Evolutionary conservation across 2,888 invertebrate genomes (phyloP), one percentile per base, ranked within the genome.

Genomic region (Aradus depressus): DNA sequence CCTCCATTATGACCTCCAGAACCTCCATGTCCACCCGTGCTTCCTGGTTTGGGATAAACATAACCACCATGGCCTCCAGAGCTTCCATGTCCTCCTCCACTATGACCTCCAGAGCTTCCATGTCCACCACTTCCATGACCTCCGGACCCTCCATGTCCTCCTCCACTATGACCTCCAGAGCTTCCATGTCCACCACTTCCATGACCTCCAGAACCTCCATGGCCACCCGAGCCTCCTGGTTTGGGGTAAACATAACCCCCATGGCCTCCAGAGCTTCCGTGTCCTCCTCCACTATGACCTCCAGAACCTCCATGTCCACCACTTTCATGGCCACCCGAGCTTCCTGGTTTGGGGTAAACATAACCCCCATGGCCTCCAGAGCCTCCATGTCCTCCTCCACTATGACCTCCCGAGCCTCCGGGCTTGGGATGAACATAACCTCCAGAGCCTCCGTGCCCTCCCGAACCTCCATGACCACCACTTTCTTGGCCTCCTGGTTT

Each of bases 131-230:
- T 19, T 18, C 23, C 21, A 34, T 4, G 41, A 41, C 4, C 22
- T 31, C 49, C 42, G 8, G n/a, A n/a, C n/a, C n/a, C n/a, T n/a
- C n/a, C 28, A 28, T 28, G 28, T 28, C 28, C 28, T 28, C 10
- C 28, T 28, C 8, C 4, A 38, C 8, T 12, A 23, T 45, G 45
- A 22, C 45, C 32, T 19, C 32, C 23, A n/a, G n/a, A n/a, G n/a
- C n/a, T n/a, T 22, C 16, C 25, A 2, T 32, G n/a, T 28, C 51
- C 51, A 31, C 8, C 14, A 21, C 39, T n/a, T n/a, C 48, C 48
- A 48, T 49, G 41, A 21, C 25, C 41, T 41, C 25, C 34, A 5
- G 25, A 4, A 19, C 51, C 44, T 16, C 34, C 4, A 37, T n/a
- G 25, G n/a, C 26, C 44, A 28, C n/a, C 26, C 26, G 14, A 12